Evolutionary conservation across 2,113 vertebrate species (phyloP), one percentile per base, ranked within the genome.

Genomic region (Pipa parva): DNA sequence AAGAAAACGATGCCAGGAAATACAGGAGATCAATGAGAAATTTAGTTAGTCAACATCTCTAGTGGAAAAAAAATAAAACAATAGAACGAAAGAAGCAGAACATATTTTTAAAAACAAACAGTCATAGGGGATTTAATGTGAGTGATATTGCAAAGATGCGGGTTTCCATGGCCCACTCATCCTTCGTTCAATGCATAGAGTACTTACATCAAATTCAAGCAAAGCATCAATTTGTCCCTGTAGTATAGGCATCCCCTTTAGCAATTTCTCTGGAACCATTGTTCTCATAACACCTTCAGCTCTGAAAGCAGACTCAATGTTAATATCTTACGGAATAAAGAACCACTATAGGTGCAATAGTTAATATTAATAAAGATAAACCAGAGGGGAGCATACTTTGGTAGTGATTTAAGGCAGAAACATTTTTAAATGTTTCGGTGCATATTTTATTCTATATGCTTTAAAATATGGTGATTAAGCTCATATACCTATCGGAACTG

Each of bases 211-310:
- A 69, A 97, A 99, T 82, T 98, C 97, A 83, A 99, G 90, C 77
- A 99, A 83, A 22, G 95, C 94, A 70, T 97, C 97, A 7, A 99
- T 97, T 72, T 98, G 95, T 84, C 92, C 90, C 86, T 98, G 97
- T 28, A 98, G 81, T 71, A 91, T 95, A 57, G 93, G 92, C 97
- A 99, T 99, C 64, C 92, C 95, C 87, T 98, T 98, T 72, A 99
- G 80, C 25, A 99, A 86, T 81, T 99, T 99, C 73, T 99, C 97
- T 7, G 97, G 93, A 51, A 87, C 79, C 94, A 99, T 98, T 22
- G 91, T 97, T 77, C 95, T 91, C 95, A 98, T 97, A 24, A 91
- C 94, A 65, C 97, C 97, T 0, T 99, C 97, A 42, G 94, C 90
- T 63, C 95, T 99, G 76, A 36, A 73, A 36, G 72, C 2, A 36